Base-by-base conservation (phyloP, 2,888 invertebrate genomes). In the Mechanitis mazaeus region DNA sequence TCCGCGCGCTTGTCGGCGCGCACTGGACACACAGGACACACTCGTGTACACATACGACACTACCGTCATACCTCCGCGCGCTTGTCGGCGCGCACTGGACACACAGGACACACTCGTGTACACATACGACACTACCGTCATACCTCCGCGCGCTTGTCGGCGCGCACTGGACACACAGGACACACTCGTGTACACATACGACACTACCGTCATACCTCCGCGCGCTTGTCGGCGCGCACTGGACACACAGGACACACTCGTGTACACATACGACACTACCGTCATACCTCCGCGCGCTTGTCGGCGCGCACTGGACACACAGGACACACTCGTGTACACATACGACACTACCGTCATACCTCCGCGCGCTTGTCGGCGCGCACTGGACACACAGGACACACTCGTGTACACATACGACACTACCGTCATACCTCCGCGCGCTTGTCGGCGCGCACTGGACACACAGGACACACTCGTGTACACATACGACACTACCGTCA, bases 161-260 rank as follows among this genome's bases (percentile, higher is more conserved):
- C 97, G 83, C 97, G 97, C 89, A 96, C 98, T 98, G 84, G 11
- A 7, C 47, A 45, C 54, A 55, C 33, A 58, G 3, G 7, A 28
- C 20, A 20, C 12, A 50, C 20, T 20, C 20, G 20, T 20, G 20
- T 20, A 20, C 20, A 20, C 20, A 20, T 20, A 20, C 20, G 20
- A 20, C 20, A 20, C 20, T 20, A 20, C 20, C 20, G 20, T 20
- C 20, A 20, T 20, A 20, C 95, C 85, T 97, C 97, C 33, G 96
- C 97, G 74, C 95, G 94, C 88, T 98, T 97, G 87, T 98, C 98
- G 55, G 97, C 97, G 83, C 97, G 97, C 89, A 96, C 98, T 98
- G 84, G 11, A 7, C 47, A 45, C 54, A 55, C 33, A 58, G 3
- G 7, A 28, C 20, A 20, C 12, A 50, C 20, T 20, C 20, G 20